These are phyloP conservation scores for Heliconius charithonia DNA, from an alignment of 2,888 invertebrate genomes.

Conservation along the genomic window DNA sequence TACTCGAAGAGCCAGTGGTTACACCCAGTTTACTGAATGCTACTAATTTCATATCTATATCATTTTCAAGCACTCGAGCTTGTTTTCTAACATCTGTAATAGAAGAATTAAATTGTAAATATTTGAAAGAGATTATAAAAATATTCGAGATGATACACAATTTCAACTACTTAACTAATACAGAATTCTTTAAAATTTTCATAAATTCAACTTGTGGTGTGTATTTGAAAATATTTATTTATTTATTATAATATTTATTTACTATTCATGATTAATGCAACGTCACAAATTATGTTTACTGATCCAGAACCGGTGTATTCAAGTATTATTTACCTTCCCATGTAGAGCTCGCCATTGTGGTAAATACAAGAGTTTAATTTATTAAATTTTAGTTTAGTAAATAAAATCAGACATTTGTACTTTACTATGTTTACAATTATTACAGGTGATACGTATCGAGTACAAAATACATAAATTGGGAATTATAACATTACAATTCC, in stretches of 20 bases:
- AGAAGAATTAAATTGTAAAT: neutral
- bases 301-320: conserved; percentile 26
- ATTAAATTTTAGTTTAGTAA: neutral
- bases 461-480: neutral
- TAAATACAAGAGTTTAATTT: conserved; percentile 49
- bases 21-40: conserved; percentile 97
- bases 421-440: conserved; percentile 1
- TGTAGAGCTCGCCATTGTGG: conserved; percentile 58
- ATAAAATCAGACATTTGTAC: neutral
- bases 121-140: neutral
- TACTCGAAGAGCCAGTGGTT: conserved; percentile 79
- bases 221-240: conserved; percentile 3
- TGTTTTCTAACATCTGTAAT: conserved; percentile 93
- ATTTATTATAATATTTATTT: neutral
- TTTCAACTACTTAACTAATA: neutral
- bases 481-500: neutral
- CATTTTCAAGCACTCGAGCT: conserved; percentile 96
- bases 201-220: neutral
- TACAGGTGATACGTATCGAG: neutral
- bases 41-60: conserved; percentile 97
- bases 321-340: conserved; percentile 65
- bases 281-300: conserved; percentile 40
- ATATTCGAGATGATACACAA: neutral
- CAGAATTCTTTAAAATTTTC: neutral
- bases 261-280: conserved; percentile 45